Evolutionary conservation across 1,140 invertebrate genomes (phyloP).

Genomic region (Harpegnathos saltator): DNA sequence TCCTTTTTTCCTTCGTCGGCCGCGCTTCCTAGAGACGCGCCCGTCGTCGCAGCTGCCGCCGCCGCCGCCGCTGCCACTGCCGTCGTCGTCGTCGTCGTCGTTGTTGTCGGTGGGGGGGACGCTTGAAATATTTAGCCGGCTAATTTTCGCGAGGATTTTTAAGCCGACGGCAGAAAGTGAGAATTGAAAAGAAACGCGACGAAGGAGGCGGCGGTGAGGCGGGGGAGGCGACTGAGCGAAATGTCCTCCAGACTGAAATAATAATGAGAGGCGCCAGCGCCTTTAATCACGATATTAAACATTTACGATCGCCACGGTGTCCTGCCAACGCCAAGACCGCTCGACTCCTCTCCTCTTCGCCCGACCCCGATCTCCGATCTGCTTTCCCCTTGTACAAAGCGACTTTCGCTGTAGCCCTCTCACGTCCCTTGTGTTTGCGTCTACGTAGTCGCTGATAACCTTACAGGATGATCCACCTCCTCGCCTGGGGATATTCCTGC

Average conservation of each 20-base stretch:
- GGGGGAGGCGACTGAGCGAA: constrained; percentile 73
- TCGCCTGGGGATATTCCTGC: constrained; percentile 28
- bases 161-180: constrained; percentile 79
- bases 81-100: no score
- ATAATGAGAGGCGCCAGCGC: constrained; percentile 84
- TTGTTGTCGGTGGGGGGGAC: no score
- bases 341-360: constrained; percentile 56
- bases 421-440: constrained; percentile 71
- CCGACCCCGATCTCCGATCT: constrained; percentile 74
- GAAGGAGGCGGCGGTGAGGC: constrained; percentile 64
- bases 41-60: neutral
- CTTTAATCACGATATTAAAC: constrained; percentile 87
- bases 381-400: constrained; percentile 72
- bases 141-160: constrained; percentile 84
- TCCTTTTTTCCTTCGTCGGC: constrained; percentile 50
- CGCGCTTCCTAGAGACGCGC: constrained; percentile 49
- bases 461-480: constrained; percentile 59
- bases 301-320: constrained; percentile 84
- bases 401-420: constrained; percentile 38
- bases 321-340: constrained; percentile 66
- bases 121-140: constrained; percentile 85
- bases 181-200: constrained; percentile 83
- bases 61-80: no score
- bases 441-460: constrained; percentile 71
- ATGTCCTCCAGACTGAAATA: constrained; percentile 85